phyloP scores from a whole-genome alignment of 2,888 invertebrate genomes.

The Drosophila subquinaria region DNA sequence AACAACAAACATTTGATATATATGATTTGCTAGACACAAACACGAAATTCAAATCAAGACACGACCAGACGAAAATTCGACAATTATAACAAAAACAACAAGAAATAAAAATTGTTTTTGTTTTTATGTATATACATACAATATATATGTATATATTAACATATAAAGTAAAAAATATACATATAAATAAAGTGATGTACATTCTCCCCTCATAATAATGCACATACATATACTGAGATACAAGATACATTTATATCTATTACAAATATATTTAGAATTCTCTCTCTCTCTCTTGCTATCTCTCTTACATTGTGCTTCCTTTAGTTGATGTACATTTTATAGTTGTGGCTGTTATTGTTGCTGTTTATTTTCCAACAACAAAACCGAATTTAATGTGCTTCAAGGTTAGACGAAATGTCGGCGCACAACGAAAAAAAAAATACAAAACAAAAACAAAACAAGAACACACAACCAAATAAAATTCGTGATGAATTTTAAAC shows the following conservation, averaged over 20 bases:
- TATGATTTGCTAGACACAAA: conserved; percentile 56
- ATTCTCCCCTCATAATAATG: conserved; percentile 29
- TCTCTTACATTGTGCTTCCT: conserved; percentile 11
- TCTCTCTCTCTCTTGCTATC: conserved; percentile 13
- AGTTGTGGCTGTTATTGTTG: conserved; percentile 35
- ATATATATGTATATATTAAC: neutral
- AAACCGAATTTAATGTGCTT: conserved; percentile 73
- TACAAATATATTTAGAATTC: conserved; percentile 54
- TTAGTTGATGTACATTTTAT: conserved; percentile 33
- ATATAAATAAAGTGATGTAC: conserved; percentile 2
- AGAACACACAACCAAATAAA: conserved; percentile 68
- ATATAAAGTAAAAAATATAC: conserved; percentile 9
- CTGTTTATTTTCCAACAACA: conserved; percentile 57
- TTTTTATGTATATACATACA: neutral
- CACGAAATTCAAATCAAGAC: conserved; percentile 28
- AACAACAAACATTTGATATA: conserved; percentile 65
- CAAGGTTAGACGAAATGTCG: conserved; percentile 70
- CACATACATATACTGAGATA: conserved; percentile 10
- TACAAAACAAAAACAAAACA: conserved; percentile 35
- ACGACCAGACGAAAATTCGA: conserved; percentile 42
- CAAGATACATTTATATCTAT: conserved; percentile 38
- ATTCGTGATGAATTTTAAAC: conserved; percentile 78
- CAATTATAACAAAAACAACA: conserved; percentile 49
- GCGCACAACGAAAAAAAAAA: conserved; percentile 31
- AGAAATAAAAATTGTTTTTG: conserved; percentile 30